A percentile compares a stretch with the other conserved stretches of the same genome.
Evolutionary conservation across 2,888 invertebrate genomes (phyloP).

Genomic region (Trachelus troglodyta): DNA sequence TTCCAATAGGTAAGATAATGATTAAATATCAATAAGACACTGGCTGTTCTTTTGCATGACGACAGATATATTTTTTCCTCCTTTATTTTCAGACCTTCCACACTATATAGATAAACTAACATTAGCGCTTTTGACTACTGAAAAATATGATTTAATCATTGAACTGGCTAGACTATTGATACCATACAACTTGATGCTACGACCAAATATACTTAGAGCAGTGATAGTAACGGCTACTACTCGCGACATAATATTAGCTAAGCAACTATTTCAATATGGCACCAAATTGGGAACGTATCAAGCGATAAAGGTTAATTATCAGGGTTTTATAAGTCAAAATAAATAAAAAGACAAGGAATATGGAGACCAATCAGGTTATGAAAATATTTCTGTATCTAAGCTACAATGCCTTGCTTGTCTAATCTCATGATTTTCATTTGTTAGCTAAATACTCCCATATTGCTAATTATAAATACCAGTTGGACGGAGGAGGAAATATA

Average conservation of each 20-base stretch:
- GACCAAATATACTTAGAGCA: slow-evolving; percentile 34
- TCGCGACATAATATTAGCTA: slow-evolving; percentile 37
- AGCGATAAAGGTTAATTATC: slow-evolving; percentile 36
- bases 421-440: slow-evolving; percentile 10
- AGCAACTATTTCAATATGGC: slow-evolving; percentile 45
- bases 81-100: slow-evolving; percentile 41
- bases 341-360: background rate
- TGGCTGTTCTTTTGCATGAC: background rate
- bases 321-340: background rate
- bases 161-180: slow-evolving; percentile 36
- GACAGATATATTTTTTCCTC: slow-evolving; percentile 15
- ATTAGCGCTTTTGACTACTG: slow-evolving; percentile 25
- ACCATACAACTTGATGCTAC: slow-evolving; percentile 35
- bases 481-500: slow-evolving; percentile 52
- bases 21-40: background rate
- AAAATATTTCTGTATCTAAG: slow-evolving; percentile 8
- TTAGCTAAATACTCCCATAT: slow-evolving; percentile 23
- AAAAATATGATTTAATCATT: slow-evolving; percentile 26
- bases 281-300: slow-evolving; percentile 43
- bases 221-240: slow-evolving; percentile 38
- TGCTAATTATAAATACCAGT: slow-evolving; percentile 41
- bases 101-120: slow-evolving; percentile 38
- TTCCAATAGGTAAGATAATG: slow-evolving; percentile 50
- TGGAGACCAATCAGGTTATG: background rate
- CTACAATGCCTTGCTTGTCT: slow-evolving; percentile 16